phyloP scores from a whole-genome alignment of 2,113 vertebrate genomes.

The Seriola quinqueradiata region DNA sequence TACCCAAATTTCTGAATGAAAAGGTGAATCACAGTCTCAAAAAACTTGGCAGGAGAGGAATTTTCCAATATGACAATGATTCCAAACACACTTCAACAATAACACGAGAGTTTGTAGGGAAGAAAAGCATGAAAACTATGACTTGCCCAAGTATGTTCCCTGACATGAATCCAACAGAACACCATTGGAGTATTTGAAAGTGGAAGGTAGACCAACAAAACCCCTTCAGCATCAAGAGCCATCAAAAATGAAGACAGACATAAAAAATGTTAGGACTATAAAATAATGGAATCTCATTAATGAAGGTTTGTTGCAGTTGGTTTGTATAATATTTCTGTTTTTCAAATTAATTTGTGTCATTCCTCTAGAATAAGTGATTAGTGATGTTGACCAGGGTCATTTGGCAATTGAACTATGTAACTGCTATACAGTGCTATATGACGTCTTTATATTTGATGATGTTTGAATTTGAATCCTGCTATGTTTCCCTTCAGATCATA shows the following conservation, averaged over 20 bases:
- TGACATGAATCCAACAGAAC: background rate
- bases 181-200: background rate
- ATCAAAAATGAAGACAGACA: background rate
- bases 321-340: background rate
- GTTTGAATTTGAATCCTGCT: constrained; percentile 4
- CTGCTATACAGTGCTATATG: too few relatives aligned
- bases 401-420: too few relatives aligned
- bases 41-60: background rate
- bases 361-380: too few relatives aligned
- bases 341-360: background rate
- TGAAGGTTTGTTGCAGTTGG: background rate
- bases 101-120: background rate
- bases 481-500: background rate
- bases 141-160: background rate
- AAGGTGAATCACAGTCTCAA: background rate
- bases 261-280: background rate
- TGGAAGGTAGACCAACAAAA: background rate
- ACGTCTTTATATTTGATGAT: background rate
- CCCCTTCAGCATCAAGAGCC: background rate
- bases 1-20: background rate
- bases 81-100: background rate
- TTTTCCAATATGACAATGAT: background rate
- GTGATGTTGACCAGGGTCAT: too few relatives aligned
- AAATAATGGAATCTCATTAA: background rate
- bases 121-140: background rate